phyloP scores from a whole-genome alignment of 2,888 invertebrate genomes.

The Altica lythri region DNA sequence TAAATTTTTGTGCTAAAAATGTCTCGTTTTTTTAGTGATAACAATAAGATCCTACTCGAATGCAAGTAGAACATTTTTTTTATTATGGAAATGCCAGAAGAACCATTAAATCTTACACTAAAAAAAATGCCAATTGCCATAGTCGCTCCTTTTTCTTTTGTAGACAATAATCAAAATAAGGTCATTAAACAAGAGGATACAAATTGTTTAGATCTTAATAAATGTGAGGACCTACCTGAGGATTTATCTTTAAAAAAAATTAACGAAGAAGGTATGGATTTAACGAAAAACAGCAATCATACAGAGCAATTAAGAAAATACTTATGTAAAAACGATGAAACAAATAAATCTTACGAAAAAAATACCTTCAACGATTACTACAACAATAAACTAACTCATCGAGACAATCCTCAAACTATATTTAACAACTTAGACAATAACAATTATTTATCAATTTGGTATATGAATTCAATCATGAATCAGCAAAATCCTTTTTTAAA shows the following conservation, averaged over 20 bases:
- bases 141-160: constrained; percentile 57
- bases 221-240: constrained; percentile 57
- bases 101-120: constrained; percentile 59
- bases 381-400: constrained; percentile 44
- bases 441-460: constrained; percentile 57
- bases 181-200: constrained; percentile 39
- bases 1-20: constrained; percentile 3
- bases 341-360: constrained; percentile 55
- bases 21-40: not conserved
- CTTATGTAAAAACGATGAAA: constrained; percentile 49
- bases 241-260: constrained; percentile 51
- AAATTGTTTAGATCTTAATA: constrained; percentile 35
- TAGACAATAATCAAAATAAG: constrained; percentile 42
- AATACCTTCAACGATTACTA: constrained; percentile 52
- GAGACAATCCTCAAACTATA: constrained; percentile 54
- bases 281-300: constrained; percentile 42
- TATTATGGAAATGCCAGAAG: constrained; percentile 54
- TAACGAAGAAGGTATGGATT: constrained; percentile 41
- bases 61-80: constrained; percentile 2
- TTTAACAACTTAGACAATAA: constrained; percentile 57
- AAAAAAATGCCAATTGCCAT: constrained; percentile 62
- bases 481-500: constrained; percentile 49
- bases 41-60: constrained; percentile 12
- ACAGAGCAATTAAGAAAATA: constrained; percentile 51
- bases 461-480: constrained; percentile 55